Evolutionary conservation across 2,888 invertebrate species (phyloP), one percentile per base, ranked within the genome.

Genomic region (Pteria penguin): DNA sequence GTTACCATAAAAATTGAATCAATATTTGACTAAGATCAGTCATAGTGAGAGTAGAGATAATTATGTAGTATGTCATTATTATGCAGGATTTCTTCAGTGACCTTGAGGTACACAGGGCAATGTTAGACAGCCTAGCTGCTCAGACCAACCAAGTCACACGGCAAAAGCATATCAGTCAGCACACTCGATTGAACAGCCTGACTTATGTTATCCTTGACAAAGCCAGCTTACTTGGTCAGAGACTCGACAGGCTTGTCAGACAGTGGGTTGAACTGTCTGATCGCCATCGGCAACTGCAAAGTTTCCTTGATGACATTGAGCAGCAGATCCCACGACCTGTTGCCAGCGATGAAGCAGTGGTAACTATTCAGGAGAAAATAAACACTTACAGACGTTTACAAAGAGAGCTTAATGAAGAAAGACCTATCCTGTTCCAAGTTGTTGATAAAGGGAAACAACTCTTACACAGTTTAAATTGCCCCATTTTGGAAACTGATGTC

Each of bases 61-160:
- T n/a, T n/a, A n/a, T n/a, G n/a, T n/a, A n/a, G n/a, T n/a, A n/a
- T n/a, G n/a, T n/a, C n/a, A n/a, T 68, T 57, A 36, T 60, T 36
- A 72, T 77, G 31, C 84, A 91, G 91, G 89, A 89, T 70, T 91
- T 90, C 84, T 91, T 91, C 83, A 81, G 82, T 76, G 91, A 90
- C 78, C 85, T 91, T 36, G 90, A 90, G 76, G 88, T 86, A 22
- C 89, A 91, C 79, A 84, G 87, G n/a, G 86, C 88, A 11, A 88
- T 90, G 86, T 78, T 91, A 65, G 90, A 90, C 71, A 82, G 86
- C 0, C 82, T 91, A 65, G 85, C 87, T 3, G 77, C 86, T 24
- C 88, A 89, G 73, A 87, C 89, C 78, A 88, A 89, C 69, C 75
- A 82, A 31, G 81, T 83, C 24, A 87, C 88, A 0, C 84, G 85